These are phyloP conservation scores for Diarsia dahlii DNA, from an alignment of 2,888 invertebrate genomes.

Conservation along the genomic window DNA sequence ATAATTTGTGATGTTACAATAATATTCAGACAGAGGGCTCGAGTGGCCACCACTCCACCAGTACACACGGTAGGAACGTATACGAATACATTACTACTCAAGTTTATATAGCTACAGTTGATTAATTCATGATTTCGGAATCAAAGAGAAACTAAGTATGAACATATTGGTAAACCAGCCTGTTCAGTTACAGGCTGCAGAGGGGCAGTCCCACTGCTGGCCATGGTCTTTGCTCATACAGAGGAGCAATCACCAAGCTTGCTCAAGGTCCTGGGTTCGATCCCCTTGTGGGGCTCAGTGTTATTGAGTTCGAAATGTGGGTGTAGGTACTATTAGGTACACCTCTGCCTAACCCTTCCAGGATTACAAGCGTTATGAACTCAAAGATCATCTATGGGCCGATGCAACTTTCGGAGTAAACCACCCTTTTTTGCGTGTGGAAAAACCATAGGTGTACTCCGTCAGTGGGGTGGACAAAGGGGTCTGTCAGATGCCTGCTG, in stretches of 20 bases:
- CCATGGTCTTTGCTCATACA: too few species aligned
- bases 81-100: constrained; percentile 34
- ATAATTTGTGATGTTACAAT: constrained; percentile 76
- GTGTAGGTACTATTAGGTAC: too few species aligned
- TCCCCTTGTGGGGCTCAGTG: too few species aligned
- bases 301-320: too few species aligned
- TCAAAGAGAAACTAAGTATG: constrained; percentile 6
- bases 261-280: too few species aligned
- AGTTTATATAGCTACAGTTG: constrained; percentile 22
- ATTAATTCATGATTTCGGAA: constrained; percentile 36
- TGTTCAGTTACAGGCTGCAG: too few species aligned
- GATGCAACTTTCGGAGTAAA: neutral
- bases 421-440: neutral
- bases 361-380: too few species aligned
- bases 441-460: neutral
- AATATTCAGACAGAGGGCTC: constrained; percentile 59
- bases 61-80: constrained; percentile 55
- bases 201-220: too few species aligned
- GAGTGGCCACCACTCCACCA: constrained; percentile 49
- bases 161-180: too few species aligned
- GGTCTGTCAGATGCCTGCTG: neutral
- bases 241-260: too few species aligned
- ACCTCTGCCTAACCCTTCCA: too few species aligned
- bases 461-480: neutral
- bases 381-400: neutral